These are phyloP conservation scores for Tupaia chinensis DNA, from an alignment of 2,113 vertebrate species.

Conservation along the genomic window DNA sequence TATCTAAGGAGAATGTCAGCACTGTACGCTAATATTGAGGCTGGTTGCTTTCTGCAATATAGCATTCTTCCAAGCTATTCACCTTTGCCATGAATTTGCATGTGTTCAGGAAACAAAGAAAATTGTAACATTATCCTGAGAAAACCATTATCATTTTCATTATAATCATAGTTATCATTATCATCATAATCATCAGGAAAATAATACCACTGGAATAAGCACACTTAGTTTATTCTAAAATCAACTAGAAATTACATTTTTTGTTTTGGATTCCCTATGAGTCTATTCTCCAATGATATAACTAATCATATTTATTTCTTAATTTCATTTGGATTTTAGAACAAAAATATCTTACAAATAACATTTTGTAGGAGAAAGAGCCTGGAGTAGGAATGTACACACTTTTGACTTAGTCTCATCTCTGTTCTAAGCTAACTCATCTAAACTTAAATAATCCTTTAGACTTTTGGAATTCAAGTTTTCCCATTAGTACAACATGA, in stretches of 20 bases:
- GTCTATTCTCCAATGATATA: neutral
- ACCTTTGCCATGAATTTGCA: neutral
- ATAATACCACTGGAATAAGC: constrained; percentile 35
- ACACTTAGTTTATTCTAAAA: constrained; percentile 58
- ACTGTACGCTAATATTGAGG: neutral
- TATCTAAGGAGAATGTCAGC: neutral
- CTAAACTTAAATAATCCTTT: neutral
- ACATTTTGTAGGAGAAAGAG: constrained; percentile 18
- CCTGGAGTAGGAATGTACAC: neutral
- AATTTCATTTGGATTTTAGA: constrained; percentile 64
- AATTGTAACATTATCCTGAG: constrained; percentile 38
- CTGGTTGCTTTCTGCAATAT: neutral
- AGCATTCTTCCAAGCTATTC: neutral
- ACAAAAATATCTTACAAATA: constrained; percentile 38
- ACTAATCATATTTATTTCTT: constrained; percentile 64
- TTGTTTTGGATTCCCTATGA: constrained; percentile 52
- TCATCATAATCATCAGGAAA: constrained; percentile 25
- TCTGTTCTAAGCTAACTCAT: neutral
- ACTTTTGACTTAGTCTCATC: constrained; percentile 31
- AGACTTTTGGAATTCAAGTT: neutral
- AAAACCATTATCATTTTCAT: constrained; percentile 56
- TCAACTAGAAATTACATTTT: constrained; percentile 51
- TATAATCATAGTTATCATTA: neutral
- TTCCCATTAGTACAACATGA: constrained; percentile 2
- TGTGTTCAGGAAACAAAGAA: constrained; percentile 4